phyloP scores from a whole-genome alignment of 2,113 vertebrate genomes.

The Xiphorhynchus elegans region DNA sequence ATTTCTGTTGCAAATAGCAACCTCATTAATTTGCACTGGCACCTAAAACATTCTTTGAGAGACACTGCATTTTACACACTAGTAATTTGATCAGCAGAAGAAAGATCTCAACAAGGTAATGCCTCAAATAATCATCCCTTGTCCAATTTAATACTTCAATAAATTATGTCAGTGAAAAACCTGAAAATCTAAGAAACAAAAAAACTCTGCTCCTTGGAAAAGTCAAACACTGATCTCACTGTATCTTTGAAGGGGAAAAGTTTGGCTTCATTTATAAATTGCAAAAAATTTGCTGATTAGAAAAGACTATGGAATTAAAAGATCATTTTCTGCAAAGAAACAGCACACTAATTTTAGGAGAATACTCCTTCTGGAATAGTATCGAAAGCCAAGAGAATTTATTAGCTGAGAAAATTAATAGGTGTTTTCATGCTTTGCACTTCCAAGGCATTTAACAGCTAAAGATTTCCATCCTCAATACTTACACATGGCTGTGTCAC shows the following conservation, averaged over 20 bases:
- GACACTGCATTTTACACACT: not conserved
- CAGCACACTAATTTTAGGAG: not conserved
- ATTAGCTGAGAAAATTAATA: not conserved
- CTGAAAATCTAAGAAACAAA: not conserved
- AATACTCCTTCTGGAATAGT: not conserved
- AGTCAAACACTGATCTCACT: not conserved
- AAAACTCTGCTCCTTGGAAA: not conserved
- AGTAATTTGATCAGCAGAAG: not conserved
- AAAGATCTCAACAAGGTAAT: not conserved
- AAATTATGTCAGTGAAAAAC: not conserved
- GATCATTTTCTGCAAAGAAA: not conserved
- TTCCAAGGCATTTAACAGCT: not conserved
- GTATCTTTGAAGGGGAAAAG: not conserved
- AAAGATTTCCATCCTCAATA: not conserved
- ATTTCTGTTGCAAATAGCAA: not conserved
- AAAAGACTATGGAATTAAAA: not conserved
- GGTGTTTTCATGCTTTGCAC: not conserved
- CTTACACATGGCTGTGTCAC: not conserved
- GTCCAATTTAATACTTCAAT: not conserved
- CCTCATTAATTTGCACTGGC: not conserved
- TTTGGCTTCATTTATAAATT: not conserved
- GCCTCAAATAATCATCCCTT: not conserved
- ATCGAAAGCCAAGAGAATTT: not conserved
- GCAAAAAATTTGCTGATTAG: not conserved
- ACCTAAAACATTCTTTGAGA: not conserved